Percentiles rank a stretch among this genome's conserved stretches.
phyloP scores from a whole-genome alignment of 2,113 vertebrate species.

The Megatriorchis doriae region DNA sequence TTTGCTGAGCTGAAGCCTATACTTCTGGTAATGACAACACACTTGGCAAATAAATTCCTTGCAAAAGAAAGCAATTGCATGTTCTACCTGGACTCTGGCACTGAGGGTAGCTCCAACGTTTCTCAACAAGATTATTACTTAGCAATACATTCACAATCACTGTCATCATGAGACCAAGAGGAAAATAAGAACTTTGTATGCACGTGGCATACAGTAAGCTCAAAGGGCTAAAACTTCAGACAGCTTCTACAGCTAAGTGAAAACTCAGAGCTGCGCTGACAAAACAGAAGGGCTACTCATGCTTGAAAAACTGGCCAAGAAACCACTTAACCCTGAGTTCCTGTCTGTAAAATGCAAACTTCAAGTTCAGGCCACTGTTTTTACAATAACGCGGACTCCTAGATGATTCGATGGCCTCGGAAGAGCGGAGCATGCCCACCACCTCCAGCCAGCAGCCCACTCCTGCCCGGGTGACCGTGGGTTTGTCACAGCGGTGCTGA shows the following conservation, averaged over 20 bases:
- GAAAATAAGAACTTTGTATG: background rate
- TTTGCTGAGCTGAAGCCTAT: background rate
- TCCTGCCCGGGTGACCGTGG: accelerated
- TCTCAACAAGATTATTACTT: background rate
- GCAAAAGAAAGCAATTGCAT: background rate
- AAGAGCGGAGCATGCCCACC: background rate
- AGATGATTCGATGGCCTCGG: background rate
- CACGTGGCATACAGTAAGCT: background rate
- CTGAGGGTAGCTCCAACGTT: background rate
- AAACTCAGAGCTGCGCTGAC: background rate
- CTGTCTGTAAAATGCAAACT: background rate
- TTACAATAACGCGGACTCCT: background rate
- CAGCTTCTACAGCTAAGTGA: background rate
- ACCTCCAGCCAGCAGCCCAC: no score
- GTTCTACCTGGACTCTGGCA: background rate
- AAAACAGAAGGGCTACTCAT: background rate
- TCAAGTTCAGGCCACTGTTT: background rate
- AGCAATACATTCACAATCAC: background rate
- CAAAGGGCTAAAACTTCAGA: background rate
- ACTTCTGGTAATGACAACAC: background rate
- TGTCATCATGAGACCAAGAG: background rate
- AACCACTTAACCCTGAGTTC: background rate
- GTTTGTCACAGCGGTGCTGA: accelerated
- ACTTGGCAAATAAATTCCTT: background rate
- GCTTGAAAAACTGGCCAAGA: background rate